Percentiles rank a stretch among this genome's conserved stretches.
phyloP scores from a whole-genome alignment of 2,888 invertebrate species.

The Geotrupes spiniger region DNA sequence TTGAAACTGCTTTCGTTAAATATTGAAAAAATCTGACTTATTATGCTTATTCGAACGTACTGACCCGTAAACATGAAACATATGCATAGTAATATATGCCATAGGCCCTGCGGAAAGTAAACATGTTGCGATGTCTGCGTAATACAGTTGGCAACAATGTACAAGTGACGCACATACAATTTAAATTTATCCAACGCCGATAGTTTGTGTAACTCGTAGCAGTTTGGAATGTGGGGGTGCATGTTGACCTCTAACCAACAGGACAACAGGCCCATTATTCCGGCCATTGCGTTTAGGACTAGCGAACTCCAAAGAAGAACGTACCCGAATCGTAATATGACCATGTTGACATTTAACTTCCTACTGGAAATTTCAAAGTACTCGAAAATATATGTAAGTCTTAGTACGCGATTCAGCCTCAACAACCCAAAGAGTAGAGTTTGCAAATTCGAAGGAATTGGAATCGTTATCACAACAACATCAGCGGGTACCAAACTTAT shows the following conservation, averaged over 20 bases:
- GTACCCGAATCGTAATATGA: conserved; percentile 11
- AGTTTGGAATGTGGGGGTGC: conserved; percentile 10
- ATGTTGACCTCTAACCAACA: conserved; percentile 12
- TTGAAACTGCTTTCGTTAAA: conserved; percentile 8
- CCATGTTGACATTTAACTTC: conserved; percentile 13
- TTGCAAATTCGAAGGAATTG: not conserved
- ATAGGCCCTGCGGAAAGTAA: conserved; percentile 9
- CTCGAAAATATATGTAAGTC: conserved; percentile 18
- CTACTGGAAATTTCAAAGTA: conserved; percentile 12
- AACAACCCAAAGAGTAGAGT: conserved; percentile 11
- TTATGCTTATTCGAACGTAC: conserved; percentile 10
- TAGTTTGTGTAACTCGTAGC: conserved; percentile 1
- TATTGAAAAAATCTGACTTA: conserved; percentile 15
- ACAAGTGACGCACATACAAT: conserved; percentile 14
- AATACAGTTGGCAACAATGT: conserved; percentile 15
- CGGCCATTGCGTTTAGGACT: conserved; percentile 7
- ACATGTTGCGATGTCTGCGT: conserved; percentile 16
- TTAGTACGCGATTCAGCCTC: conserved; percentile 21
- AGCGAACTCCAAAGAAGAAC: conserved; percentile 13
- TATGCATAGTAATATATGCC: too few relatives aligned
- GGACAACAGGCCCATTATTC: conserved; percentile 1
- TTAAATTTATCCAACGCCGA: conserved; percentile 17
- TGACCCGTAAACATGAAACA: conserved; percentile 10
- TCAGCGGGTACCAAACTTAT: conserved; percentile 19
- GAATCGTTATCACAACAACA: conserved; percentile 5